Evolutionary conservation across 2,888 invertebrate genomes (phyloP), one percentile per base, ranked within the genome.

Genomic region (Orthosia cruda): DNA sequence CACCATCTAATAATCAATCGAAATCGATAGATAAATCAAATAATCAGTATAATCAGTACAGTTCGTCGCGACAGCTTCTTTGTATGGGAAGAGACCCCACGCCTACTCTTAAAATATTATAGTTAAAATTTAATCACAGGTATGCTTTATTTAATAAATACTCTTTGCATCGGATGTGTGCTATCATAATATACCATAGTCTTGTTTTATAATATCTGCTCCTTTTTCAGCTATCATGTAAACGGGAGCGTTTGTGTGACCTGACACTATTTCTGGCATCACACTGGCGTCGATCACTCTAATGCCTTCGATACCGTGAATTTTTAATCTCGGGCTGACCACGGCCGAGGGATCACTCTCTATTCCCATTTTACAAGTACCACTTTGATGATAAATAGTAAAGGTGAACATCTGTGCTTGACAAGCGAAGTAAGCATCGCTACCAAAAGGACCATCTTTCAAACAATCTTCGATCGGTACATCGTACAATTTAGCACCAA

Each of bases 141-240:
- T 80, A 26, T 54, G 75, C 71, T 66, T 77, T 66, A 64, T 59
- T 40, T 45, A 52, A 45, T 68, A 66, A 63, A 63, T 47, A 55
- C 5, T 57, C 3, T 23, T 32, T 32, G n/a, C 40, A 18, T 23
- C 20, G 23, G 13, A 52, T 62, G 2, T 63, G 15, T 57, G 13
- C 52, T 77, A 82, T 89, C 79, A 81, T 84, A 90, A 85, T 77
- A 85, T 91, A 18, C 94, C 92, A 96, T 96, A 97, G 75, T 96
- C 96, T 88, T 97, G 91, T 92, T 98, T 98, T 61, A 98, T 98
- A 95, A 98, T 96, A 89, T 98, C 98, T 0, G 98, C 96, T 11
- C 97, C 98, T 91, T 98, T 98, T 92, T 98, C 98, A 4, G 98
- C 98, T 87, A 98, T 98, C 98, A 98, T 98, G 80, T 97, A 98